Percentiles rank a stretch among this genome's conserved stretches.
Evolutionary conservation across 2,888 invertebrate species (phyloP).

Genomic region (Drosophila heteroneura): DNA sequence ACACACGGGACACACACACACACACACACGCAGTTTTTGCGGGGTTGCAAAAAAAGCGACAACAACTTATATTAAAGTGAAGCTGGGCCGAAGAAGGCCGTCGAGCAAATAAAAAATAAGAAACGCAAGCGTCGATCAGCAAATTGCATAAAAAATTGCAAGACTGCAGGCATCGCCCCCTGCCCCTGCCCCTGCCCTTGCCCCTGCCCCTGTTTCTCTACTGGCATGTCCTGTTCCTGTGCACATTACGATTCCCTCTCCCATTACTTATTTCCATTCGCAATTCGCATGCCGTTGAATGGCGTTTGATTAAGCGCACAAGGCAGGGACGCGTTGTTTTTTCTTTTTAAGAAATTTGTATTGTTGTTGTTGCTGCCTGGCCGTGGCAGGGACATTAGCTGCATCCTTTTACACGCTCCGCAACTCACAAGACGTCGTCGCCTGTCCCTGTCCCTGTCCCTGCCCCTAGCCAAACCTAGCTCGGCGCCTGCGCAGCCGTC

Average conservation of each 20-base stretch:
- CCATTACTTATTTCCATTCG: constrained; percentile 15
- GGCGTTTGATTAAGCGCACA: constrained; percentile 73
- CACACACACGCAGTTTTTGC: constrained; percentile 13
- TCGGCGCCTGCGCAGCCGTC: constrained; percentile 72
- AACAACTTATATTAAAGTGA: not conserved
- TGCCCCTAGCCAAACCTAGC: not conserved
- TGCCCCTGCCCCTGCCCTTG: not conserved
- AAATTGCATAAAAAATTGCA: constrained; percentile 79
- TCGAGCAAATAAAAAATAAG: constrained; percentile 17
- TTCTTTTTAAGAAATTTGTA: constrained; percentile 18
- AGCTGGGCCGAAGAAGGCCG: constrained; percentile 25
- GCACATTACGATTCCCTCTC: constrained; percentile 11
- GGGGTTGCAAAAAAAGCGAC: constrained; percentile 39
- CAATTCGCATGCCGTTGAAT: constrained; percentile 46
- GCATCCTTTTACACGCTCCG: constrained; percentile 80
- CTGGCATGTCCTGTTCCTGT: constrained; percentile 12
- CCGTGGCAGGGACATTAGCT: constrained; percentile 80
- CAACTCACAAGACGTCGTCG: constrained; percentile 52
- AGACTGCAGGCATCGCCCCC: constrained; percentile 25
- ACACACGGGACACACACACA: constrained; percentile 34
- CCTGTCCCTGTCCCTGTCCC: constrained; percentile 18
- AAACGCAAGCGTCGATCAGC: constrained; percentile 63
- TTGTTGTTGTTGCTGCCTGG: constrained; percentile 6
- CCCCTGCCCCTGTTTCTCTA: not conserved
- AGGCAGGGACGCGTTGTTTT: constrained; percentile 47